Conservation (phyloP, 2,797 vertebrate genomes). For the Sternarchorhynchus goeldii region DNA sequence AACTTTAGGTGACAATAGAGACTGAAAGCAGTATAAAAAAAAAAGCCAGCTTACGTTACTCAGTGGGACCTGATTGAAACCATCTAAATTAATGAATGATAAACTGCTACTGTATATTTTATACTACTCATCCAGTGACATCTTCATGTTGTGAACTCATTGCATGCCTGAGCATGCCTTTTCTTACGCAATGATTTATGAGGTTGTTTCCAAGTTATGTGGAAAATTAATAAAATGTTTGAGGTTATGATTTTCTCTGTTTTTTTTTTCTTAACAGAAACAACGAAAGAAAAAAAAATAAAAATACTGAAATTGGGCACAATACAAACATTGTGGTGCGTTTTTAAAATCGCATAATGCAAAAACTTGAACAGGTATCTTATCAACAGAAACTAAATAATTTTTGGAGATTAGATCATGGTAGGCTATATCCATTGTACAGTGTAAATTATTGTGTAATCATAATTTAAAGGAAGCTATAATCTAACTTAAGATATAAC, state of each 20-base stretch:
- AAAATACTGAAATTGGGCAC: too few species aligned
- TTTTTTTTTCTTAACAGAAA: conserved; percentile 2
- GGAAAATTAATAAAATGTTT: conserved; percentile 82
- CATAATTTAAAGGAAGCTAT: too few species aligned
- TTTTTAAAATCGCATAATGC: too few species aligned
- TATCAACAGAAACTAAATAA: too few species aligned
- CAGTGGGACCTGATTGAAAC: conserved; percentile 71
- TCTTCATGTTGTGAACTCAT: conserved; percentile 84
- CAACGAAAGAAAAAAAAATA: not conserved
- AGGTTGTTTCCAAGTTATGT: conserved; percentile 82
- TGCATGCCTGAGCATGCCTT: conserved; percentile 84
- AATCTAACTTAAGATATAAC: too few species aligned
- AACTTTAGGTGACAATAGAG: conserved; percentile 73
- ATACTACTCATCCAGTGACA: conserved; percentile 81
- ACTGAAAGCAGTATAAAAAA: conserved; percentile 77
- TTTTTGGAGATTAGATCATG: too few species aligned
- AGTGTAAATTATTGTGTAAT: too few species aligned
- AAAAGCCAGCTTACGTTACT: conserved; percentile 79
- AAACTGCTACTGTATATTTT: conserved; percentile 80
- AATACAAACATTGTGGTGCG: too few species aligned
- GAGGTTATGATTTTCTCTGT: conserved; percentile 65
- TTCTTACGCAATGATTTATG: conserved; percentile 86
- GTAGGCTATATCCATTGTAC: too few species aligned
- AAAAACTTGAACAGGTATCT: too few species aligned
- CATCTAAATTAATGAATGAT: conserved; percentile 79